phyloP scores from a whole-genome alignment of 2,113 vertebrate species.

The Dunckerocampus dactyliophorus region DNA sequence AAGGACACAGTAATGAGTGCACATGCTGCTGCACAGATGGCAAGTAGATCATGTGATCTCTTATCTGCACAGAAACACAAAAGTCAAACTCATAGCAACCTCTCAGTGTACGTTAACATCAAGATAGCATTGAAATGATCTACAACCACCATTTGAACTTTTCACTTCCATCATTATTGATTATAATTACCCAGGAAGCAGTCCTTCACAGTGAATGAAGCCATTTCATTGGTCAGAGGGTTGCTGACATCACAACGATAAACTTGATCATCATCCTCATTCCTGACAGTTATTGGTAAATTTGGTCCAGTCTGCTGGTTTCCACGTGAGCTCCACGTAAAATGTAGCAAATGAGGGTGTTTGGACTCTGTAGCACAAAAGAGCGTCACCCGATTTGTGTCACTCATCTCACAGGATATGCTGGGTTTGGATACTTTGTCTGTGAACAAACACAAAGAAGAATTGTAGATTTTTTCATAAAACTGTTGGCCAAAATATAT shows the following conservation, averaged over 20 bases:
- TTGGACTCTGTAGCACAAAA: constrained; percentile 23
- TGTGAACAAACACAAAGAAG: constrained; percentile 9
- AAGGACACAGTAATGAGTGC: fast-evolving
- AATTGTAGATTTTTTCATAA: background rate
- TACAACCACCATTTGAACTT: background rate
- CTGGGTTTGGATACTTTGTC: constrained; percentile 35
- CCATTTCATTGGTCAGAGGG: constrained; percentile 9
- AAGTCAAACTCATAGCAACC: background rate
- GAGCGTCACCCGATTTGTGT: constrained; percentile 15
- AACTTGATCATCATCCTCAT: constrained; percentile 1
- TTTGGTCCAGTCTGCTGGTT: background rate
- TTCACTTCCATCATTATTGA: background rate
- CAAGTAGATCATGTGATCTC: background rate
- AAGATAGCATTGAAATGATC: background rate
- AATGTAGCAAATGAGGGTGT: background rate
- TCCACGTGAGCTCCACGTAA: constrained; percentile 30
- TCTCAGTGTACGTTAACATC: background rate
- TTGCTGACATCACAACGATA: constrained; percentile 45
- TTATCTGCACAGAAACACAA: constrained; percentile 16
- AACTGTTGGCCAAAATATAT: no score
- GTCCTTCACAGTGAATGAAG: constrained; percentile 35
- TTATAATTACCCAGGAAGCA: constrained; percentile 47
- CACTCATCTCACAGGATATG: constrained; percentile 38
- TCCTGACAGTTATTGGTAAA: constrained; percentile 23
- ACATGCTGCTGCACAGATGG: background rate